These are phyloP conservation scores for Candidula unifasciata DNA, from an alignment of 2,888 invertebrate species.

Conservation along the genomic window DNA sequence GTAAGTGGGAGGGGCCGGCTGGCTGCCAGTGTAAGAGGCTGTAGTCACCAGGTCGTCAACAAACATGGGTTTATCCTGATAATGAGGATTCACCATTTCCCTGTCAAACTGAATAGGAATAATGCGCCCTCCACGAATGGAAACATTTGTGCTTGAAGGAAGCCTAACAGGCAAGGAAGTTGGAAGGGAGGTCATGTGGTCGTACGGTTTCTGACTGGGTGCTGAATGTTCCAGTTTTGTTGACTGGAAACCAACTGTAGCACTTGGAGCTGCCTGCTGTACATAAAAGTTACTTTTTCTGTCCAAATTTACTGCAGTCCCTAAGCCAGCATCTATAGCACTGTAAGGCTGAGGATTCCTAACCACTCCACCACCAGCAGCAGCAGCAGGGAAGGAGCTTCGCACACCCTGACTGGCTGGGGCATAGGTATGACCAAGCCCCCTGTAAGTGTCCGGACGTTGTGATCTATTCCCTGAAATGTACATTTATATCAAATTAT, in stretches of 20 bases:
- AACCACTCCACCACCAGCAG: not conserved
- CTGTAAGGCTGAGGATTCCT: constrained; percentile 25
- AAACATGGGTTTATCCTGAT: constrained; percentile 7
- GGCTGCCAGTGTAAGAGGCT: not conserved
- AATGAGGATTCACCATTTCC: constrained; percentile 17
- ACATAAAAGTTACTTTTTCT: not conserved
- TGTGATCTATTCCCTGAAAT: constrained; percentile 58
- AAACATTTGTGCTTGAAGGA: not conserved
- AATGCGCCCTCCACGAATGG: constrained; percentile 55
- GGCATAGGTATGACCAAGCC: constrained; percentile 51
- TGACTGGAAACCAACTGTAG: not conserved
- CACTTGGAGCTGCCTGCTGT: not conserved
- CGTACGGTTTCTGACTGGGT: not conserved
- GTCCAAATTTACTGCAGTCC: constrained; percentile 49
- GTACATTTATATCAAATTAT: not conserved
- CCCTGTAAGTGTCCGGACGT: constrained; percentile 50
- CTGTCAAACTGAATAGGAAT: constrained; percentile 62
- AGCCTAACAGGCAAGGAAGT: not conserved
- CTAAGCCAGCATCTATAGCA: constrained; percentile 48
- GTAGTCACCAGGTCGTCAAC: not conserved
- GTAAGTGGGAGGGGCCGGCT: not conserved
- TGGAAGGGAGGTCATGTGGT: not conserved
- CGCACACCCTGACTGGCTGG: constrained; percentile 37
- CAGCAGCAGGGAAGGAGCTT: not conserved
- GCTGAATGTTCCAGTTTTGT: not conserved